phyloP scores from a whole-genome alignment of 2,113 vertebrate genomes.

The Aix galericulata region DNA sequence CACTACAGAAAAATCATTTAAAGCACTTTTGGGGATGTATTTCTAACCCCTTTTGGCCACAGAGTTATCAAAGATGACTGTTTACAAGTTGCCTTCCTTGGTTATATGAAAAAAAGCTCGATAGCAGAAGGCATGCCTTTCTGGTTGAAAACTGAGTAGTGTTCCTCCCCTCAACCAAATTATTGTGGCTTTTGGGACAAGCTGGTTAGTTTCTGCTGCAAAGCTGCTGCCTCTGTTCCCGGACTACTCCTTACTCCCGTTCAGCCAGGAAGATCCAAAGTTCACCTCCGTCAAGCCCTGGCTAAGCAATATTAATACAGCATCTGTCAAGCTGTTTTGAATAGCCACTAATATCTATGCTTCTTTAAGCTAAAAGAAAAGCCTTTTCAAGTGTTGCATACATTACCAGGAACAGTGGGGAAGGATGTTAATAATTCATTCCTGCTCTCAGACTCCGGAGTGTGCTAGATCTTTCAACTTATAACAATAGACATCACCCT shows the following conservation, averaged over 20 bases:
- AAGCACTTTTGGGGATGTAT: background rate
- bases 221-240: background rate
- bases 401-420: constrained; percentile 52
- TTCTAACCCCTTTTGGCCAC: background rate
- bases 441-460: constrained; percentile 49
- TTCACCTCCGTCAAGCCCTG: background rate
- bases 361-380: constrained; percentile 44
- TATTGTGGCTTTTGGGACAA: background rate
- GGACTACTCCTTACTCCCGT: background rate
- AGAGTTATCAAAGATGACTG: background rate
- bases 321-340: constrained; percentile 22
- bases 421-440: constrained; percentile 70
- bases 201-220: background rate
- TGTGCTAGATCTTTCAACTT: constrained; percentile 63
- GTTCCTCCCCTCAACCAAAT: background rate
- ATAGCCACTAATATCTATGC: background rate
- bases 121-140: background rate
- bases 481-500: constrained; percentile 60
- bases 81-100: background rate
- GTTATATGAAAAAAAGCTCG: background rate
- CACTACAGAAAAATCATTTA: background rate
- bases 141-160: background rate
- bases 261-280: background rate
- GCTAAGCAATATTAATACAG: background rate
- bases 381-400: constrained; percentile 54